Evolutionary conservation across 1,140 invertebrate species (phyloP).

Genomic region (Drosophila guanche): DNA sequence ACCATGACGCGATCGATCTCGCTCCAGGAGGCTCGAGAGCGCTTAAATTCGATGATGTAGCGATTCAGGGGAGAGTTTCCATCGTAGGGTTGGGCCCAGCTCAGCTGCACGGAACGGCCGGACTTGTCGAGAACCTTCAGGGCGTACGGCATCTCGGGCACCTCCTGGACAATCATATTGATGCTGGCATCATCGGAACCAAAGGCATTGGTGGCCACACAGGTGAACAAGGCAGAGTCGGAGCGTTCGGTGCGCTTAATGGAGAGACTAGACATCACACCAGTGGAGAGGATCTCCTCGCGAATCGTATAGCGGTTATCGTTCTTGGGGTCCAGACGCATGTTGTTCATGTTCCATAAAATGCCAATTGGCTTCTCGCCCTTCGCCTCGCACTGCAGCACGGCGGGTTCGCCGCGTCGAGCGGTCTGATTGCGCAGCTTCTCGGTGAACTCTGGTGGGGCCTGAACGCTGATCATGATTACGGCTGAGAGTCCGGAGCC

Average conservation of each 20-base stretch:
- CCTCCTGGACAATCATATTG: slow-evolving; percentile 98
- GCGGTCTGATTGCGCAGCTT: slow-evolving; percentile 96
- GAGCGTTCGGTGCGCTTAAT: slow-evolving; percentile 94
- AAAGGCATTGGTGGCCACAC: slow-evolving; percentile 96
- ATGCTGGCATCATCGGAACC: slow-evolving; percentile 97
- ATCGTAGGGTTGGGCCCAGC: slow-evolving; percentile 96
- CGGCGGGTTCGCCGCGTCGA: slow-evolving; percentile 94
- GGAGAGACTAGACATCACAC: slow-evolving; percentile 94
- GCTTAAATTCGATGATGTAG: slow-evolving; percentile 97
- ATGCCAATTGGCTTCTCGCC: slow-evolving; percentile 98
- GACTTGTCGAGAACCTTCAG: slow-evolving; percentile 96
- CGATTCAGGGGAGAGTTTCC: slow-evolving; percentile 97
- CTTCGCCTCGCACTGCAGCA: slow-evolving; percentile 96
- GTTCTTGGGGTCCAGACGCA: slow-evolving; percentile 93
- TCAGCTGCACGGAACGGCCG: slow-evolving; percentile 93
- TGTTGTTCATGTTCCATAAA: slow-evolving; percentile 97
- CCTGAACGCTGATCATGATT: slow-evolving; percentile 96
- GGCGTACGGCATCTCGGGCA: slow-evolving; percentile 95
- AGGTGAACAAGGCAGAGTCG: slow-evolving; percentile 97
- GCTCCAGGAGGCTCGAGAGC: slow-evolving; percentile 93
- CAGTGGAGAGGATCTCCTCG: slow-evolving; percentile 93
- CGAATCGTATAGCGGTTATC: slow-evolving; percentile 95
- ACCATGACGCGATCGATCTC: slow-evolving; percentile 93
- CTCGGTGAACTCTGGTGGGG: slow-evolving; percentile 96
- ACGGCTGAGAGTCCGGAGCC: slow-evolving; percentile 96